A percentile compares a stretch with the other conserved stretches of the same genome.
phyloP scores from a whole-genome alignment of 2,888 invertebrate genomes.

The Apomyelois bistriatella region DNA sequence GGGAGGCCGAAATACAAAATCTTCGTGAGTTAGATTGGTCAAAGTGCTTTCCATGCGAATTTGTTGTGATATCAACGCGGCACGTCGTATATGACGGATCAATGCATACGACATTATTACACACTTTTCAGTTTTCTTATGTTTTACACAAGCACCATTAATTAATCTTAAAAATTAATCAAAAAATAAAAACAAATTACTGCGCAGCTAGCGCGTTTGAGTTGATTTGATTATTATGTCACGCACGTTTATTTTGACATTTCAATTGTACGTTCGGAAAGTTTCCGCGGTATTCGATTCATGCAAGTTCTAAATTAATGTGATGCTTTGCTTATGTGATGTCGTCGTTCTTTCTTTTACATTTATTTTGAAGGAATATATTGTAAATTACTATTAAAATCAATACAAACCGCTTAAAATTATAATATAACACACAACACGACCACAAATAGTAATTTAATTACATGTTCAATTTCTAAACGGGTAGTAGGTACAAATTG shows the following conservation, averaged over 20 bases:
- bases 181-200: constrained; percentile 28
- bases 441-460: too few species aligned
- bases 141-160: constrained; percentile 37
- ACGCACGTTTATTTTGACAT: constrained; percentile 48
- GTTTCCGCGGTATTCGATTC: not conserved
- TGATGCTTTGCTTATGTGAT: too few species aligned
- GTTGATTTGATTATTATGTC: too few species aligned
- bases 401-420: too few species aligned
- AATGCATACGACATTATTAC: constrained; percentile 61
- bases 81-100: constrained; percentile 62
- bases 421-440: too few species aligned
- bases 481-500: too few species aligned
- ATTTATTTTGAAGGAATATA: too few species aligned
- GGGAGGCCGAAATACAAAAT: constrained; percentile 66
- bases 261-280: constrained; percentile 40
- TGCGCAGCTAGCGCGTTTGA: constrained; percentile 27
- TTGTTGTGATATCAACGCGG: constrained; percentile 52
- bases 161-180: constrained; percentile 23
- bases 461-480: too few species aligned
- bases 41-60: constrained; percentile 61
- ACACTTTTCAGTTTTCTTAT: constrained; percentile 21
- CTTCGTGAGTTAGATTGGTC: constrained; percentile 67
- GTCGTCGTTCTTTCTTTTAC: too few species aligned
- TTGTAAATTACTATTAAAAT: too few species aligned
- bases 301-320: too few species aligned